phyloP scores from a whole-genome alignment of 35 echinoderm and acorn worm species.

The Chiridota heheva region DNA sequence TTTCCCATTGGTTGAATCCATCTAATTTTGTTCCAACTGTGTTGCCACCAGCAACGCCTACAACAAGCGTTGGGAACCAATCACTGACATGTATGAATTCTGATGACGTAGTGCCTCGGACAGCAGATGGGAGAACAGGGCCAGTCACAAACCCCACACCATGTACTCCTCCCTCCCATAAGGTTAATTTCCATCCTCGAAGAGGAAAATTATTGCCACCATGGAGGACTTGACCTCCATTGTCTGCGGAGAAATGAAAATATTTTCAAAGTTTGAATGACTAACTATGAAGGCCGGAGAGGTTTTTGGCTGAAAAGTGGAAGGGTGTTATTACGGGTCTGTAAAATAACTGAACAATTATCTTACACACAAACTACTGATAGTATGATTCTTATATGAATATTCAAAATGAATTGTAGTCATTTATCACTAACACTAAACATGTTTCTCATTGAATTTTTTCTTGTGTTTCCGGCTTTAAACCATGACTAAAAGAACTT shows the following conservation, averaged over 20 bases:
- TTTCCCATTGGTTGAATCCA: slow-evolving; percentile 59
- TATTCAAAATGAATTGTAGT: no score
- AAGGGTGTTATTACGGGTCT: no score
- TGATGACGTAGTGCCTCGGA: slow-evolving; percentile 41
- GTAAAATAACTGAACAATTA: no score
- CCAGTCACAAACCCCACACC: slow-evolving; percentile 62
- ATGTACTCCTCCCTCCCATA: slow-evolving; percentile 80
- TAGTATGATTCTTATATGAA: no score
- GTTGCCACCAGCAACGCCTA: slow-evolving; percentile 49
- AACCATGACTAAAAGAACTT: no score
- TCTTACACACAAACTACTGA: no score
- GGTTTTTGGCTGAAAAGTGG: no score
- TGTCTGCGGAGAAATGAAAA: slow-evolving; percentile 33
- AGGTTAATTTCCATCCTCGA: slow-evolving; percentile 61
- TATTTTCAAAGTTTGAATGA: no score
- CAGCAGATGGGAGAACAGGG: slow-evolving; percentile 40
- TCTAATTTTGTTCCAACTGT: slow-evolving; percentile 45
- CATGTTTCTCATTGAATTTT: no score
- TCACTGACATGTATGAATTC: slow-evolving; percentile 77
- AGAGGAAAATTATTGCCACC: slow-evolving; percentile 81
- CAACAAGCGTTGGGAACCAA: slow-evolving; percentile 76
- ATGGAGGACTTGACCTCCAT: slow-evolving; percentile 56
- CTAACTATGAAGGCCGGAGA: no score
- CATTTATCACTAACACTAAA: no score
- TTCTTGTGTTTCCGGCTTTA: no score